Conservation (phyloP, 1,140 invertebrate genomes). For the Cydia amplana region DNA sequence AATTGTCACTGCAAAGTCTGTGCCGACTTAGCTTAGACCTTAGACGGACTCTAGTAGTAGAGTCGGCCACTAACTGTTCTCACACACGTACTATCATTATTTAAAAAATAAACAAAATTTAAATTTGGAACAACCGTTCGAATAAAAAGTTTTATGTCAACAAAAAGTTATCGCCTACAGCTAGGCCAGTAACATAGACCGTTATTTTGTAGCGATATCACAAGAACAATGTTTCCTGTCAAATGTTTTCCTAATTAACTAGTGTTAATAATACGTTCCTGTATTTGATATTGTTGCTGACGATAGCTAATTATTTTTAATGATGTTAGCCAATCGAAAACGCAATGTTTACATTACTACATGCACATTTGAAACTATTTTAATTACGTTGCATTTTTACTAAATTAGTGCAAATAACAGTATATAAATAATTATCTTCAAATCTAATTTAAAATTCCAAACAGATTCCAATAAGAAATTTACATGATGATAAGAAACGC, state of each 20-base stretch:
- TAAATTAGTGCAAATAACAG: not conserved
- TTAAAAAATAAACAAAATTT: constrained; percentile 3
- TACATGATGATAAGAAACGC: not conserved
- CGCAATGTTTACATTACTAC: constrained; percentile 14
- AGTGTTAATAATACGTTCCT: constrained; percentile 36
- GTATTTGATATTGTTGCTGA: constrained; percentile 35
- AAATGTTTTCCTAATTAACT: constrained; percentile 36
- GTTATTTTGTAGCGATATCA: constrained; percentile 40
- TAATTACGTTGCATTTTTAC: constrained; percentile 6
- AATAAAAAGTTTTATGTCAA: constrained; percentile 2
- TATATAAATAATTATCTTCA: not conserved
- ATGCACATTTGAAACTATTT: constrained; percentile 15
- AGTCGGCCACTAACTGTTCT: not conserved
- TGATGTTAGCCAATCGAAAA: constrained; percentile 11
- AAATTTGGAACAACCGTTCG: constrained; percentile 16
- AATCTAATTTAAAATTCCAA: constrained; percentile 3
- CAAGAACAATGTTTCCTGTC: constrained; percentile 39
- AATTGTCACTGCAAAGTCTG: too few species aligned
- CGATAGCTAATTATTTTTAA: constrained; percentile 34
- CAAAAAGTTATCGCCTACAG: not conserved
- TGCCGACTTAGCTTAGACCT: too few species aligned
- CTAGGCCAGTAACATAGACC: constrained; percentile 31
- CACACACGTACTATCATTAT: not conserved
- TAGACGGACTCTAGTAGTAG: too few species aligned
- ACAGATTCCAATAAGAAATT: not conserved